Evolutionary conservation across 2,797 vertebrate genomes (phyloP), one percentile per base, ranked within the genome.

Genomic region (Poecilia velifera): DNA sequence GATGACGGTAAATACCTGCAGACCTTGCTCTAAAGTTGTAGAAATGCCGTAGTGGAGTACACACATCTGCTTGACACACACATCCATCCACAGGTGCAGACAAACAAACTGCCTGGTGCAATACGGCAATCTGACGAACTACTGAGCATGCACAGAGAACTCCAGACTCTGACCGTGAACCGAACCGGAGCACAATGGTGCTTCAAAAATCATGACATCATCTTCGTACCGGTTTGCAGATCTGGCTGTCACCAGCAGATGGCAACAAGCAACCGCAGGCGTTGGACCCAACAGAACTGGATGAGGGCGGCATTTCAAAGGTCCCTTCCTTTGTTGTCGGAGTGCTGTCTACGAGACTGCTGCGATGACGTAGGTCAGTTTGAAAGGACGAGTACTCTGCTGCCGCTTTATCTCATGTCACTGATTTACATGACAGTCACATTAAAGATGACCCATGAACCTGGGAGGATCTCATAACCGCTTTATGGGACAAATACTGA

Each of bases 131-230:
- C 78, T 77, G 72, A 41, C 45, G 74, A 71, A 84, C 85, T 75
- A 92, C 92, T 92, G 93, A 92, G 91, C 92, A 93, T 90, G 91
- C 89, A 91, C 91, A 84, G 84, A 93, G 88, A 87, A 91, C 86
- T 89, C 86, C 87, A 91, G 85, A 90, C 89, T 88, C 77, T 82
- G 89, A 89, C 92, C 84, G 87, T 79, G 90, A 92, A 86, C 91
- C 41, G 45, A 89, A 89, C 89, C 84, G 18, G 85, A 93, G 91
- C 90, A 94, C 92, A 94, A 93, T 90, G 84, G 90, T 86, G 84
- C 89, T 84, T 89, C 82, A 62, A 72, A 92, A 91, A 91, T 80
- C 76, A 95, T 95, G 93, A 95, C 92, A 94, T 95, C 94, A 94
- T 94, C 88, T 71, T 36, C n/a, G 74, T 41, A 34, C 49, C 62